A percentile compares a stretch with the other conserved stretches of the same genome.
Conservation (phyloP, 1,140 invertebrate species). For the Cydia strobilella region DNA sequence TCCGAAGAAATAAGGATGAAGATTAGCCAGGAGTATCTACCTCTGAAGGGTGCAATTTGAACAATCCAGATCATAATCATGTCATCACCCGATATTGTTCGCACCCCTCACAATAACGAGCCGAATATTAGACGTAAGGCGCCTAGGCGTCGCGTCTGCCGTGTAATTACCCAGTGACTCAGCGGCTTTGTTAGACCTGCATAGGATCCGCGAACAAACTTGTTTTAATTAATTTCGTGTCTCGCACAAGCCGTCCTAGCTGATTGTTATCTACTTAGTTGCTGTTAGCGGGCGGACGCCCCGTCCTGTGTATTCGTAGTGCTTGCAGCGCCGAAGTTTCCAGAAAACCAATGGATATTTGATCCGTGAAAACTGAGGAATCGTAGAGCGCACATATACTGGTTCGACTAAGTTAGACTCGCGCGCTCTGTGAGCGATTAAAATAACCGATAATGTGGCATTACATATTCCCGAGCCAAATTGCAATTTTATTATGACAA, state of each 20-base stretch:
- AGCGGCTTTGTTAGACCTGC: slow-evolving; percentile 76
- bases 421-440: neutral
- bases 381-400: neutral
- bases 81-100: slow-evolving; percentile 18
- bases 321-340: neutral
- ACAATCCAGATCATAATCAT: slow-evolving; percentile 10
- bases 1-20: too few relatives aligned
- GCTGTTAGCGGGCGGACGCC: slow-evolving; percentile 71
- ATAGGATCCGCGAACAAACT: slow-evolving; percentile 79
- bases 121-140: slow-evolving; percentile 64
- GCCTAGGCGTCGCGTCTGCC: slow-evolving; percentile 58
- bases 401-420: neutral
- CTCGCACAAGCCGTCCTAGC: slow-evolving; percentile 75
- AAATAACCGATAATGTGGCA: neutral
- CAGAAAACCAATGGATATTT: neutral
- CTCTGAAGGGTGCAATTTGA: slow-evolving; percentile 3
- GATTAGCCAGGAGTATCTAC: neutral
- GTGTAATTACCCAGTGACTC: slow-evolving; percentile 79
- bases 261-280: slow-evolving; percentile 80
- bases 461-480: slow-evolving; percentile 12
- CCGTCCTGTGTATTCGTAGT: slow-evolving; percentile 33
- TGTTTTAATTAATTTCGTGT: slow-evolving; percentile 80
- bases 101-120: slow-evolving; percentile 49
- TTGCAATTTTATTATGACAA: slow-evolving; percentile 27
- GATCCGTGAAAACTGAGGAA: neutral